Percentiles rank a stretch among this genome's conserved stretches.
phyloP scores from a whole-genome alignment of 2,797 vertebrate species.

The Tangara arthus region DNA sequence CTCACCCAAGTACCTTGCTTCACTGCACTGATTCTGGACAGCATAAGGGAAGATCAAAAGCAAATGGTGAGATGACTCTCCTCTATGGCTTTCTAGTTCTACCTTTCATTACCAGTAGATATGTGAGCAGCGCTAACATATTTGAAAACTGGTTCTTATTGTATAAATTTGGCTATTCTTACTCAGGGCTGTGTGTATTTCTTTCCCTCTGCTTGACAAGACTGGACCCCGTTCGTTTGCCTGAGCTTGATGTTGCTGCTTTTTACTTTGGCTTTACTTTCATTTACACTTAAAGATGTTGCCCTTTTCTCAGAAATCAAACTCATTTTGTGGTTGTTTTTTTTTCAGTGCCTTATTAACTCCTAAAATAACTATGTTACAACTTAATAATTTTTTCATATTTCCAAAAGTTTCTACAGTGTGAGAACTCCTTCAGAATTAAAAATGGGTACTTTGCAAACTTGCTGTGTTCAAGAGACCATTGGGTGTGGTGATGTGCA shows the following conservation, averaged over 20 bases:
- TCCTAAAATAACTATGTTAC: background rate
- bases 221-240: background rate
- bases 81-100: background rate
- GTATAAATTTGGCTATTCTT: background rate
- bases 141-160: background rate
- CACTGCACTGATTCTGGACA: slow-evolving; percentile 81
- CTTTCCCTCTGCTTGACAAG: background rate
- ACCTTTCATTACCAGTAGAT: background rate
- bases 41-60: slow-evolving; percentile 81
- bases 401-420: background rate
- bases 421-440: background rate
- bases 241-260: background rate
- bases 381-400: background rate
- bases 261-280: background rate
- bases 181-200: background rate
- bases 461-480: background rate
- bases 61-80: slow-evolving; percentile 82
- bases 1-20: slow-evolving; percentile 80
- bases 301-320: background rate
- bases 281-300: background rate
- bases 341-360: background rate
- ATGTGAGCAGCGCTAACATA: background rate
- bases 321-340: background rate
- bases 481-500: background rate
- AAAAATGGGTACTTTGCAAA: background rate